phyloP scores from a whole-genome alignment of 2,888 invertebrate genomes.

The Hecatera dysodea region DNA sequence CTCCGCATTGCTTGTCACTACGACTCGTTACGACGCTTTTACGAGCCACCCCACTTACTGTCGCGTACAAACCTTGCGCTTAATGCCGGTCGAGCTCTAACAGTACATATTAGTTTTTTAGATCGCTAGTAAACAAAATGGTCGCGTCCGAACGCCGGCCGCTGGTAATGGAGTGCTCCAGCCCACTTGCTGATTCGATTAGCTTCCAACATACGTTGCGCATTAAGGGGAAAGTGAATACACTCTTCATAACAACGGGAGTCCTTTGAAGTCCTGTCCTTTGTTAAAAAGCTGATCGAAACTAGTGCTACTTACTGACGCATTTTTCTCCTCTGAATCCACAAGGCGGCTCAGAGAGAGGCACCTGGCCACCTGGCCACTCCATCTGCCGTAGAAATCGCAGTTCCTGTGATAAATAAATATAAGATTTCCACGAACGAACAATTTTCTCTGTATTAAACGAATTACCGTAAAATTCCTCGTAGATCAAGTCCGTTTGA shows the following conservation, averaged over 20 bases:
- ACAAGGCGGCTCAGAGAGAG: conserved; percentile 96
- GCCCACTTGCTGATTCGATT: conserved; percentile 78
- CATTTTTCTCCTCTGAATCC: conserved; percentile 98
- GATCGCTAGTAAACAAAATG: conserved; percentile 74
- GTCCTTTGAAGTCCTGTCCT: conserved; percentile 20
- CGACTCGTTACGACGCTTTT: conserved; percentile 79
- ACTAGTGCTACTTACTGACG: conserved; percentile 93
- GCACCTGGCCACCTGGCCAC: conserved; percentile 95
- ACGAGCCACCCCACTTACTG: conserved; percentile 79
- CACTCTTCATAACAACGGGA: conserved; percentile 59
- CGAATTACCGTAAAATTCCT: conserved; percentile 49
- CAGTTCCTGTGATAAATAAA: conserved; percentile 91
- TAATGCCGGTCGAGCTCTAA: conserved; percentile 78
- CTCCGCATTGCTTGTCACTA: conserved; percentile 75
- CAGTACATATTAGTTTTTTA: conserved; percentile 80
- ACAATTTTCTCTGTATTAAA: conserved; percentile 30
- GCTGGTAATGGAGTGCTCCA: conserved; percentile 72
- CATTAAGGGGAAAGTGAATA: conserved; percentile 73
- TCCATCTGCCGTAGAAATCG: conserved; percentile 93
- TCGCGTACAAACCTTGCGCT: conserved; percentile 80
- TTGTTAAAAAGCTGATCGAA: background rate
- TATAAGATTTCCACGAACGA: conserved; percentile 41
- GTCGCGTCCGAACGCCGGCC: conserved; percentile 60
- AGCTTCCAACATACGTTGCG: conserved; percentile 73
- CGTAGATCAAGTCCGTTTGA: conserved; percentile 59